A percentile compares a stretch with the other conserved stretches of the same genome.
These are phyloP conservation scores for Ceyx margarethae DNA, from an alignment of 2,113 vertebrate species.

Conservation along the genomic window DNA sequence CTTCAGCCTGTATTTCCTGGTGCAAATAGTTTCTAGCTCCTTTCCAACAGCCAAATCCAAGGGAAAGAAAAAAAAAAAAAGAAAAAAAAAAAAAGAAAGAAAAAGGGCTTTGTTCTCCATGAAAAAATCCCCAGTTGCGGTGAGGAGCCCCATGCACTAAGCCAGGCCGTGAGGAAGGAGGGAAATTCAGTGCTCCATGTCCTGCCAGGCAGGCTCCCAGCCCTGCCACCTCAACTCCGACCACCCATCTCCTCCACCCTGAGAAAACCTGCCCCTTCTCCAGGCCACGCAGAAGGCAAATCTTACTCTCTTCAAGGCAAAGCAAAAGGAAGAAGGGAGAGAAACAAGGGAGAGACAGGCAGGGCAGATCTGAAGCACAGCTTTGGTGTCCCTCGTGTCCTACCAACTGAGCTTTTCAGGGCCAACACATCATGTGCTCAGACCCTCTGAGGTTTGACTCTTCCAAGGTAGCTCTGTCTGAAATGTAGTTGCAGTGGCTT, in stretches of 20 bases:
- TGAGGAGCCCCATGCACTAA: neutral
- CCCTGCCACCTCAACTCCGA: fast-evolving
- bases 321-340: neutral
- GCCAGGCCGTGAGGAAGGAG: neutral
- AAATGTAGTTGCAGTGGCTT: neutral
- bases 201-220: neutral
- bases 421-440: fast-evolving
- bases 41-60: slow-evolving; percentile 37
- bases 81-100: neutral
- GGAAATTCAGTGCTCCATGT: neutral
- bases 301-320: neutral
- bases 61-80: neutral
- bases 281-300: neutral
- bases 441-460: neutral
- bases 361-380: neutral
- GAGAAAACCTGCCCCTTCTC: neutral
- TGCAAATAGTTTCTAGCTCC: slow-evolving; percentile 50
- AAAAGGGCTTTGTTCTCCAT: slow-evolving; percentile 50
- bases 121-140: neutral
- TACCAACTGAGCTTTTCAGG: neutral
- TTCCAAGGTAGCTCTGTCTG: neutral
- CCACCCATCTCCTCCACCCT: slow-evolving; percentile 15
- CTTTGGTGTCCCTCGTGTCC: neutral
- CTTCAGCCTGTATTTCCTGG: slow-evolving; percentile 48
- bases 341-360: neutral